Evolutionary conservation across 2,113 vertebrate species (phyloP), one percentile per base, ranked within the genome.

Genomic region (Notothenia rossii): DNA sequence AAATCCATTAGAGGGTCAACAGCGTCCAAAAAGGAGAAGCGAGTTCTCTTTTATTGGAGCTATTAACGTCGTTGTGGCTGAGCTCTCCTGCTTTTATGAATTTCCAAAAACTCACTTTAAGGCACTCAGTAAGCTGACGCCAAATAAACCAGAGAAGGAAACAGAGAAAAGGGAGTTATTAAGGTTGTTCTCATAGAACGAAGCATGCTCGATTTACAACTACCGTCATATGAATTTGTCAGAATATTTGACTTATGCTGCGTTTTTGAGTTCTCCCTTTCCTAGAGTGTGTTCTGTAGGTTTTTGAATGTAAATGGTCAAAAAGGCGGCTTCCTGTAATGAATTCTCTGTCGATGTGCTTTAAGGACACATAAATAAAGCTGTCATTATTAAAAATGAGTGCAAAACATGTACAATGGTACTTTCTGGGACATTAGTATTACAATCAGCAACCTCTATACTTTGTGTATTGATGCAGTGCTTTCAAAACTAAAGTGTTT

Each of bases 1-100:
- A 77, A 78, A 82, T 54, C 75, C 77, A 86, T 90, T 85, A 87
- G 67, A 48, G 51, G 67, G 80, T 78, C 77, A 87, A 54, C 51
- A 67, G 36, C 49, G 55, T 71, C 45, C 22, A 46, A 70, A 60
- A 20, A 13, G 58, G 10, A 63, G 20, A 13, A 11, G 70, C 10
- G 46, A 48, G 46, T 45, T 60, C 63, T 72, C 45, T 77, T 65
- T 46, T 22, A 12, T 8, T 36, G 3, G 4, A 71, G 50, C 54
- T 71, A 71, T 71, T 84, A 62, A 61, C 51, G 50, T 46, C 45
- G 53, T 53, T 51, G 40, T 43, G 18, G 13, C 12, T 17, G 56
- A 36, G 18, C 63, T 58, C 40, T 61, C 5, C 29, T 25, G 22
- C 43, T 10, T 22, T 61, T 29, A 54, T 67, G 53, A 5, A 50